phyloP scores from a whole-genome alignment of 2,888 invertebrate genomes.

The Drosophila meridiana region DNA sequence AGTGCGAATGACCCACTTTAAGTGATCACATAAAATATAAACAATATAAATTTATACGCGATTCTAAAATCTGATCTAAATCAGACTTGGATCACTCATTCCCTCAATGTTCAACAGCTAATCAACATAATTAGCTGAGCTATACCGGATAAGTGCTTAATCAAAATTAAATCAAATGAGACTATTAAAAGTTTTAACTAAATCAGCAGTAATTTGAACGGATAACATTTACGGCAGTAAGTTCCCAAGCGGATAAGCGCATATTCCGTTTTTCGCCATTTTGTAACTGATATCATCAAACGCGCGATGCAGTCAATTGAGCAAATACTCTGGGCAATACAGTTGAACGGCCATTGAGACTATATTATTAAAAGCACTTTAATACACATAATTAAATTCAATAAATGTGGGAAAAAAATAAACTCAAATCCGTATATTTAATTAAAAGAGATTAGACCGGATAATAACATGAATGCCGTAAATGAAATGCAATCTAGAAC shows the following conservation, averaged over 20 bases:
- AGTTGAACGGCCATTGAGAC: not conserved
- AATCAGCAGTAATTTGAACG: conserved; percentile 5
- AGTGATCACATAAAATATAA: not conserved
- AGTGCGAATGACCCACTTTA: not conserved
- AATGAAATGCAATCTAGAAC: conserved; percentile 31
- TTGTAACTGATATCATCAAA: conserved; percentile 15
- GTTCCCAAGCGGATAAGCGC: not conserved
- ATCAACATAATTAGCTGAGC: not conserved
- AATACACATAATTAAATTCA: conserved; percentile 24
- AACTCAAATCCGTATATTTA: conserved; percentile 16
- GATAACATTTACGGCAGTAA: not conserved
- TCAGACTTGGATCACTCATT: not conserved
- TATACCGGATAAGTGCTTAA: not conserved
- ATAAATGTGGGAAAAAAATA: conserved; percentile 6
- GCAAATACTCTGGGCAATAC: not conserved
- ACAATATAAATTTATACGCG: not conserved
- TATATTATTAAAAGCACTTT: conserved; percentile 9
- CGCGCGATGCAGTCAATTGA: conserved; percentile 1
- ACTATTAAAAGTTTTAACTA: not conserved
- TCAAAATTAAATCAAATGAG: not conserved
- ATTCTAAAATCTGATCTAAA: not conserved
- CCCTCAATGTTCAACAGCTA: not conserved
- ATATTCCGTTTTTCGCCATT: conserved; percentile 4
- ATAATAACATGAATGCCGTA: conserved; percentile 3
- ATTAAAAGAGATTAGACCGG: conserved; percentile 12